Evolutionary conservation across 2,888 invertebrate genomes (phyloP).

Genomic region (Tolmerus cingulatus): DNA sequence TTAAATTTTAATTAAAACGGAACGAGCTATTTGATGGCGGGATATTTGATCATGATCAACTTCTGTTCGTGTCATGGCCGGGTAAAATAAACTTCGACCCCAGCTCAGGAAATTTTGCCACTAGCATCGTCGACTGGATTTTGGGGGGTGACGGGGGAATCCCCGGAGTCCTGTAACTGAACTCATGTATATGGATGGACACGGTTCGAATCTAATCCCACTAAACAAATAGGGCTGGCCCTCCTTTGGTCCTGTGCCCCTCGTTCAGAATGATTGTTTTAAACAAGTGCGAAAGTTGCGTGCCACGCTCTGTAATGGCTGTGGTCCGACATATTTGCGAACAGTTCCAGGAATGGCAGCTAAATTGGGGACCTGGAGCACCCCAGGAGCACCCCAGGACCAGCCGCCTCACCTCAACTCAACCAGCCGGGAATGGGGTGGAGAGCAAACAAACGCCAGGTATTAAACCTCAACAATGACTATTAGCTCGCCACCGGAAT

Average conservation of each 20-base stretch:
- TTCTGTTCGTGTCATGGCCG: constrained; percentile 2
- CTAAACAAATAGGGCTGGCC: not conserved
- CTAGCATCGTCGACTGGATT: not conserved
- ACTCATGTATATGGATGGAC: constrained; percentile 19
- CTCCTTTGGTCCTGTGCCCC: not conserved
- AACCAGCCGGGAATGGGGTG: constrained; percentile 38
- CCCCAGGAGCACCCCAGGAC: not conserved
- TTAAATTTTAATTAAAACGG: constrained; percentile 30
- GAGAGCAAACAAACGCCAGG: constrained; percentile 47
- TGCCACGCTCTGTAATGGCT: constrained; percentile 5
- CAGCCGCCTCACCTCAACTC: constrained; percentile 16
- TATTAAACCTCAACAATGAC: constrained; percentile 45
- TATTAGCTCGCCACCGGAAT: constrained; percentile 44
- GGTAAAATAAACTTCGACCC: not conserved
- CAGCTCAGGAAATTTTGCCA: not conserved
- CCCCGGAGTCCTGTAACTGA: not conserved
- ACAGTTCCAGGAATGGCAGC: constrained; percentile 20
- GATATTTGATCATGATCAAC: constrained; percentile 24
- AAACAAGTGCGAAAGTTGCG: constrained; percentile 37
- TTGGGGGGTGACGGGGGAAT: not conserved
- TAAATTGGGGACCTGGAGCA: constrained; percentile 10
- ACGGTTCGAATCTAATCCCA: constrained; percentile 24
- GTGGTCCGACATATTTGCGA: constrained; percentile 21
- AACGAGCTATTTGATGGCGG: not conserved
- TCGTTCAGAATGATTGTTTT: not conserved